Conservation (phyloP, 1,140 invertebrate genomes). For the Eriosoma lanigerum region DNA sequence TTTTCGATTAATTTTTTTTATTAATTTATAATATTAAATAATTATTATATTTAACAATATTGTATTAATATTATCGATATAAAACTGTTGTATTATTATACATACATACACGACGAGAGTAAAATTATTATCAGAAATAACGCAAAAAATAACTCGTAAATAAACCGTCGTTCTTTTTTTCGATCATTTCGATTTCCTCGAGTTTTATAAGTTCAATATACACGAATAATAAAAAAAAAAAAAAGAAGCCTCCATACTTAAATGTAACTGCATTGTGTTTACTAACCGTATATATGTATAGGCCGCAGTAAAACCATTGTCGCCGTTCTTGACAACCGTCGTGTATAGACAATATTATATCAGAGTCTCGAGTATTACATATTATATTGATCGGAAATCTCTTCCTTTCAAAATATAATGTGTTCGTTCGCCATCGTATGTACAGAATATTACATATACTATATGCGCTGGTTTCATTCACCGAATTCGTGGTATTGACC, state of each 20-base stretch:
- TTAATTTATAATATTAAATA: too few species aligned
- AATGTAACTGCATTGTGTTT: background rate
- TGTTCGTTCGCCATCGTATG: background rate
- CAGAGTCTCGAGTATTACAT: background rate
- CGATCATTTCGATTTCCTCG: background rate
- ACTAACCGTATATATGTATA: too few species aligned
- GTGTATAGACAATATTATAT: background rate
- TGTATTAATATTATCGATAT: too few species aligned
- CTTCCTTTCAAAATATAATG: background rate
- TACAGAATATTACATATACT: background rate
- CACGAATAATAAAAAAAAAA: too few species aligned
- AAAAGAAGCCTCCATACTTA: too few species aligned
- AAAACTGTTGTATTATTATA: too few species aligned
- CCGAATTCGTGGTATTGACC: conserved; percentile 12
- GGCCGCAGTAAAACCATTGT: background rate
- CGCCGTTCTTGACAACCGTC: conserved; percentile 5
- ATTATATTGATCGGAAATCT: background rate
- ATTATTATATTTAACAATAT: too few species aligned
- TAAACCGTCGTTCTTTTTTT: background rate
- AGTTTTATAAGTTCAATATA: too few species aligned
- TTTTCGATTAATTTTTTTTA: too few species aligned
- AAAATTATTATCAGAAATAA: too few species aligned
- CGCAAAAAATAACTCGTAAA: background rate
- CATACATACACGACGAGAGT: too few species aligned
- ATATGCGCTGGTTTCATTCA: background rate